Evolutionary conservation across 2,888 invertebrate genomes (phyloP).

Genomic region (Palloptera scutellata): DNA sequence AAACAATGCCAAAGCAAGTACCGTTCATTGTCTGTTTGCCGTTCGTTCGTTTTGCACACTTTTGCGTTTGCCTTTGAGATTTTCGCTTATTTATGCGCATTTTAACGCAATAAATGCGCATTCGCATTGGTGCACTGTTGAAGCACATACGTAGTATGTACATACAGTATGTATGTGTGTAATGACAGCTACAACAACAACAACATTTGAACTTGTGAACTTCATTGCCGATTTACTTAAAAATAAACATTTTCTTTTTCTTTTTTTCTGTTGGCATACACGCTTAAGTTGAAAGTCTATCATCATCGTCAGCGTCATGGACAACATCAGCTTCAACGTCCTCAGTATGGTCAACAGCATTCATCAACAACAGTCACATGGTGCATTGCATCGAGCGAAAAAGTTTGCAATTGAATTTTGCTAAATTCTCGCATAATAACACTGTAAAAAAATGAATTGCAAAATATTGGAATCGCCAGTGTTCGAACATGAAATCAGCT

Average conservation of each 20-base stretch:
- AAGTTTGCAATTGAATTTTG: no score
- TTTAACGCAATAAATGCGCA: slow-evolving; percentile 39
- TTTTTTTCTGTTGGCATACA: slow-evolving; percentile 17
- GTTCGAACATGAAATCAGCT: no score
- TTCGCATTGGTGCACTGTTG: slow-evolving; percentile 10
- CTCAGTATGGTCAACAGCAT: slow-evolving; percentile 23
- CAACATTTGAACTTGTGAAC: slow-evolving; percentile 50
- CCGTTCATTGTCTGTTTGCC: slow-evolving; percentile 41
- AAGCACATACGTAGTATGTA: not conserved
- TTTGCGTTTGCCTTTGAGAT: slow-evolving; percentile 32
- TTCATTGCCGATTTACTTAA: slow-evolving; percentile 34
- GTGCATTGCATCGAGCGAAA: slow-evolving; percentile 7
- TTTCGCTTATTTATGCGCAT: slow-evolving; percentile 50
- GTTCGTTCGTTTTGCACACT: slow-evolving; percentile 27
- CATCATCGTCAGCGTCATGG: slow-evolving; percentile 21
- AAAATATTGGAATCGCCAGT: no score
- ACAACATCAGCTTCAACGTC: slow-evolving; percentile 5
- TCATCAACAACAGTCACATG: slow-evolving; percentile 22
- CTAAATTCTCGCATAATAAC: no score
- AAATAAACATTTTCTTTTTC: slow-evolving; percentile 15
- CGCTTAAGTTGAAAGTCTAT: slow-evolving; percentile 28
- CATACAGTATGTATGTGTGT: not conserved
- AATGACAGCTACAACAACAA: slow-evolving; percentile 19
- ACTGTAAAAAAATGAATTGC: no score
- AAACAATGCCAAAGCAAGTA: slow-evolving; percentile 35